A percentile compares a stretch with the other conserved stretches of the same genome.
phyloP scores from a whole-genome alignment of 2,888 invertebrate genomes.

The Macaria notata region DNA sequence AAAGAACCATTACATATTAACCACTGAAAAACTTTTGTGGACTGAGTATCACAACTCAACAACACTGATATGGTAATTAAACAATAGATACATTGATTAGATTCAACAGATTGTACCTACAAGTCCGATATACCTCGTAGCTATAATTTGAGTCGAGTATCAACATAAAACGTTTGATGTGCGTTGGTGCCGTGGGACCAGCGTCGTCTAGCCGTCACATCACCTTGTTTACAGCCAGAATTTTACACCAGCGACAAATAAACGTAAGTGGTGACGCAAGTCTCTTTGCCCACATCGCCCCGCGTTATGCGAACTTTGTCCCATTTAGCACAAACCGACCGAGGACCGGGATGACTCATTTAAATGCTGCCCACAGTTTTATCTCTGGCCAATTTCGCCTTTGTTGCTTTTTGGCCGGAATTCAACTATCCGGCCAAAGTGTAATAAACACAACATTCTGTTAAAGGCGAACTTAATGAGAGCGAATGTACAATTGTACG shows the following conservation, averaged over 20 bases:
- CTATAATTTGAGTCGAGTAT: background rate
- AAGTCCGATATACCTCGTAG: background rate
- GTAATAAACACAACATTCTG: slow-evolving; percentile 30
- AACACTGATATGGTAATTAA: too few species aligned
- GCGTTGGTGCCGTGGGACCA: slow-evolving; percentile 1
- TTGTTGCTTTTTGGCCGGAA: slow-evolving; percentile 58
- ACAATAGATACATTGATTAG: too few species aligned
- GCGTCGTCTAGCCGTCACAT: slow-evolving; percentile 18
- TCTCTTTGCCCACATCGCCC: slow-evolving; percentile 14
- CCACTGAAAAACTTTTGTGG: too few species aligned
- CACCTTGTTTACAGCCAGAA: slow-evolving; percentile 19
- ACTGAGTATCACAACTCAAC: too few species aligned
- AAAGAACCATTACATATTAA: too few species aligned
- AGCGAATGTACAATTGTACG: slow-evolving; percentile 5
- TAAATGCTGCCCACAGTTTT: slow-evolving; percentile 44
- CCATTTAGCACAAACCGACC: slow-evolving; percentile 26
- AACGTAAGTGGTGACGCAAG: slow-evolving; percentile 25
- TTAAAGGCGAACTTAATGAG: slow-evolving; percentile 18
- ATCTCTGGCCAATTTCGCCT: slow-evolving; percentile 55
- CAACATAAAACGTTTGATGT: background rate
- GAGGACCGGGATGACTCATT: slow-evolving; percentile 53
- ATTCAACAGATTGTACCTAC: too few species aligned
- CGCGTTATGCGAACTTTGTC: slow-evolving; percentile 27
- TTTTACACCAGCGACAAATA: slow-evolving; percentile 18
- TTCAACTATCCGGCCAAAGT: slow-evolving; percentile 51